A percentile compares a stretch with the other conserved stretches of the same genome.
Evolutionary conservation across 2,113 vertebrate genomes (phyloP).

Genomic region (Melospiza georgiana): DNA sequence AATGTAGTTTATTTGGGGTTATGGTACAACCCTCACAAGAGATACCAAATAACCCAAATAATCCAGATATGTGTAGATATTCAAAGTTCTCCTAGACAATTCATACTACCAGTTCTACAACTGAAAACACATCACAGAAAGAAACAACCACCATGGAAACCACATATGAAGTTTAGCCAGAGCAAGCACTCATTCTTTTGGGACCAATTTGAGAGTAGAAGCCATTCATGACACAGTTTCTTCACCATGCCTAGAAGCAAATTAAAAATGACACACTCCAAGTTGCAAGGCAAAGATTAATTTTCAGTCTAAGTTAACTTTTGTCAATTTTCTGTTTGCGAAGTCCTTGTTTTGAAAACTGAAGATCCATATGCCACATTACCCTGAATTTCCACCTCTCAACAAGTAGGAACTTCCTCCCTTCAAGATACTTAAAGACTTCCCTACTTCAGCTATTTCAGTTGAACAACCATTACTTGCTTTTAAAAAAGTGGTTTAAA

Average conservation of each 20-base stretch:
- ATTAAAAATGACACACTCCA: not conserved
- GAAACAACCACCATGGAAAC: not conserved
- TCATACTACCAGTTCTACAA: not conserved
- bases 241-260: not conserved
- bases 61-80: not conserved
- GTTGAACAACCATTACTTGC: not conserved
- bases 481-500: not conserved
- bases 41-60: not conserved
- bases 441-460: not conserved
- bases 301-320: not conserved
- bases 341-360: not conserved
- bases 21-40: not conserved
- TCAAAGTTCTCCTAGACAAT: not conserved
- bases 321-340: not conserved
- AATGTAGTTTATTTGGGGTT: not conserved
- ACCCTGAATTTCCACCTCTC: not conserved
- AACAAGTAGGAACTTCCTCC: not conserved
- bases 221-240: not conserved
- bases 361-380: not conserved
- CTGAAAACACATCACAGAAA: not conserved
- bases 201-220: not conserved
- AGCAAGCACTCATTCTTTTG: not conserved
- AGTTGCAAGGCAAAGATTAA: not conserved
- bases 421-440: not conserved
- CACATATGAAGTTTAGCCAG: not conserved